phyloP scores from a whole-genome alignment of 2,113 vertebrate species.

The Columba janthina region DNA sequence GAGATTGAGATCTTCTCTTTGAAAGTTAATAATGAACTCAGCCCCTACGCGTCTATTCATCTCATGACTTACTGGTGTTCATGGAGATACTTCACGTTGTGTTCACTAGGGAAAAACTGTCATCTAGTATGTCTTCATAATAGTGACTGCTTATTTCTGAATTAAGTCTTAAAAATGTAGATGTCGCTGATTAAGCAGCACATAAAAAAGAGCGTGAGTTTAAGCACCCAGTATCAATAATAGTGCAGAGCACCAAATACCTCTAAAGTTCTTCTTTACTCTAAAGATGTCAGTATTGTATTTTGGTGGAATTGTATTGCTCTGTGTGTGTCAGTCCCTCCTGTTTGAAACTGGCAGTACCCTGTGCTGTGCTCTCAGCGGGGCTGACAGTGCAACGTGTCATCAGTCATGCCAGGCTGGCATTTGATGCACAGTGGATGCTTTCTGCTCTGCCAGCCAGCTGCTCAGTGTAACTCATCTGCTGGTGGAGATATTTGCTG shows the following conservation, averaged over 20 bases:
- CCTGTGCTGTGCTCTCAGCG: not conserved
- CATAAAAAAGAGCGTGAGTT: not conserved
- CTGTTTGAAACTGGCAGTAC: not conserved
- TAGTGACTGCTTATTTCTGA: not conserved
- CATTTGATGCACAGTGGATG: no score
- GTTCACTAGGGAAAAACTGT: not conserved
- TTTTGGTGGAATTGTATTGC: not conserved
- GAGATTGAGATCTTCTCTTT: not conserved
- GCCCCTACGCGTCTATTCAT: not conserved
- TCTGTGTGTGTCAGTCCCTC: not conserved
- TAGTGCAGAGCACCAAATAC: not conserved
- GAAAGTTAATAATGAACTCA: not conserved
- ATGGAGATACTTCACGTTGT: accelerated
- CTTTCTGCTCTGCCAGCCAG: not conserved
- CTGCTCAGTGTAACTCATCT: not conserved
- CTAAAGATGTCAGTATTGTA: not conserved
- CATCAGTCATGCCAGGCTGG: not conserved
- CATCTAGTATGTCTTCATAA: not conserved
- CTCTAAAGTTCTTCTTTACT: not conserved
- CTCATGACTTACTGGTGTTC: not conserved
- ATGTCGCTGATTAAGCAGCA: not conserved
- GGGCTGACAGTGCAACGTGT: not conserved
- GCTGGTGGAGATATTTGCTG: not conserved
- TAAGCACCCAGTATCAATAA: not conserved
- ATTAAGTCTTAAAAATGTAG: not conserved